Evolutionary conservation across 2,888 invertebrate species (phyloP), one percentile per base, ranked within the genome.

Genomic region (Diploptera punctata): DNA sequence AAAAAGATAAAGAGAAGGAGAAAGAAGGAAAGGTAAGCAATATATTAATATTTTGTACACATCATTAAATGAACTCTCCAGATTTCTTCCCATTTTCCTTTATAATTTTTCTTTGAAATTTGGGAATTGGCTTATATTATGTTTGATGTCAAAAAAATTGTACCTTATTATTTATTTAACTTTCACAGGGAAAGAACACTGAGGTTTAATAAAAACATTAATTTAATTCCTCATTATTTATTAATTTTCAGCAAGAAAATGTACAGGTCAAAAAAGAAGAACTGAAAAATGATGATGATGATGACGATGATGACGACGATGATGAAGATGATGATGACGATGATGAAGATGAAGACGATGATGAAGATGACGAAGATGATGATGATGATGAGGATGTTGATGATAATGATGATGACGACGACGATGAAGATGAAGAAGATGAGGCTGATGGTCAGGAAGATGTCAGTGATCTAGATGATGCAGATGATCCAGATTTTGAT

Each of bases 201-300:
- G n/a, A n/a, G n/a, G n/a, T n/a, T n/a, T n/a, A n/a, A n/a, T n/a
- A n/a, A n/a, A n/a, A n/a, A n/a, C n/a, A n/a, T n/a, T n/a, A n/a
- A n/a, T n/a, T n/a, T n/a, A n/a, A n/a, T n/a, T n/a, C n/a, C n/a
- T n/a, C n/a, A n/a, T n/a, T n/a, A n/a, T n/a, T n/a, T n/a, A n/a
- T n/a, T n/a, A n/a, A n/a, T n/a, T n/a, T n/a, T n/a, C n/a, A 70
- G 31, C 43, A 71, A 24, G 47, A 67, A 19, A 72, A 43, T 68
- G 70, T 69, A 70, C 74, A 80, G 61, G 81, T 81, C 31, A 82
- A 81, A 75, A 80, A 81, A 74, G 81, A 82, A 74, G 78, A 77
- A 62, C 80, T 81, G 72, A 80, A 81, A 62, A 82, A 81, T 26
- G 82, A 79, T 79, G 76, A 81, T 79, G 74, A 80, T 79, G 77